Evolutionary conservation across 2,113 vertebrate species (phyloP).

Genomic region (Heliornis fulica): DNA sequence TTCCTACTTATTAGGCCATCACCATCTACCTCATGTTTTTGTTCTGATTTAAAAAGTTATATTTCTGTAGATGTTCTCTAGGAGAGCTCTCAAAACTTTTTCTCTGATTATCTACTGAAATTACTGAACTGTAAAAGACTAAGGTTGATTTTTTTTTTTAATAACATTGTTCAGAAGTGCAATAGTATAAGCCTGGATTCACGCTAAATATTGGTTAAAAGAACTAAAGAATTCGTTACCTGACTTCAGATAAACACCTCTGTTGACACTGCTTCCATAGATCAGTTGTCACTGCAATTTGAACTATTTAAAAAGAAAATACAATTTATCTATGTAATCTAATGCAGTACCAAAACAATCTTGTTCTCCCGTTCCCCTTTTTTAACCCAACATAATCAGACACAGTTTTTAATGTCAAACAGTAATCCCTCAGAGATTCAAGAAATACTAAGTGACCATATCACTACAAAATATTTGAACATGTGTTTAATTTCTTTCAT

Average conservation of each 20-base stretch:
- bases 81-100: not conserved
- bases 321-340: not conserved
- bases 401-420: not conserved
- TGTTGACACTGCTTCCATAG: not conserved
- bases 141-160: too few relatives aligned
- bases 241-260: not conserved
- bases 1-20: not conserved
- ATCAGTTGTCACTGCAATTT: not conserved
- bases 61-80: not conserved
- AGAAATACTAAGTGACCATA: not conserved
- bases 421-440: not conserved
- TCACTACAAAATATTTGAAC: not conserved
- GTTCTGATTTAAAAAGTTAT: not conserved
- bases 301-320: not conserved
- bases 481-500: not conserved
- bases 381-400: not conserved
- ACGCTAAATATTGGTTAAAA: not conserved
- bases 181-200: not conserved
- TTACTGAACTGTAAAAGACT: too few relatives aligned
- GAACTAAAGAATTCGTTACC: not conserved
- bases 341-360: not conserved
- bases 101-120: not conserved
- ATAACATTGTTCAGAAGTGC: not conserved
- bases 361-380: not conserved
- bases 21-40: not conserved